Evolutionary conservation across 1,140 invertebrate genomes (phyloP).

Genomic region (Heliconius congener): DNA sequence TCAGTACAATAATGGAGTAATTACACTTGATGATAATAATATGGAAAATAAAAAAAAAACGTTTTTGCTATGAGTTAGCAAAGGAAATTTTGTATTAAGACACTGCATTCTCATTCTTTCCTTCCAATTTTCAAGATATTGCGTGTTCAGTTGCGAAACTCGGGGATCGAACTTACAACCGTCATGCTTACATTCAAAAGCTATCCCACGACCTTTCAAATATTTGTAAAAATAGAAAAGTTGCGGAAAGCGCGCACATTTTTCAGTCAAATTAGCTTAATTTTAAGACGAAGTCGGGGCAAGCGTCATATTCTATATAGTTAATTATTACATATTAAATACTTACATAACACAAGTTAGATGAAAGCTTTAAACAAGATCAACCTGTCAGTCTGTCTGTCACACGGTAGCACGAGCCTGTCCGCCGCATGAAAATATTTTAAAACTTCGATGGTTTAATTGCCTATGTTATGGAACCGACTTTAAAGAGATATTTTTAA

Average conservation of each 20-base stretch:
- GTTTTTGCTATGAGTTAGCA: too few relatives aligned
- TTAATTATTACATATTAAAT: neutral
- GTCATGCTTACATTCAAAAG: neutral
- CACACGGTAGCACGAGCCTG: conserved; percentile 2
- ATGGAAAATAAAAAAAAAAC: too few relatives aligned
- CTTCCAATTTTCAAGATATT: too few relatives aligned
- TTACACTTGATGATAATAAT: too few relatives aligned
- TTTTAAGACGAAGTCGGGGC: too few relatives aligned
- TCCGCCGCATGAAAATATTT: neutral
- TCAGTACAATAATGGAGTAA: too few relatives aligned
- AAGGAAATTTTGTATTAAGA: too few relatives aligned
- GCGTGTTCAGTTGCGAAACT: too few relatives aligned
- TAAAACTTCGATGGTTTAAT: neutral
- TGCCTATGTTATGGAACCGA: neutral
- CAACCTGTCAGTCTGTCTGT: conserved; percentile 4
- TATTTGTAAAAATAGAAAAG: neutral
- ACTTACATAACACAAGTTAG: neutral
- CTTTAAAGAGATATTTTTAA: neutral
- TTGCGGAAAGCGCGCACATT: too few relatives aligned
- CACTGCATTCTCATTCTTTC: too few relatives aligned
- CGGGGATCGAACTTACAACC: neutral
- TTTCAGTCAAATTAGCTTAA: too few relatives aligned
- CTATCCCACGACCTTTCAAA: neutral
- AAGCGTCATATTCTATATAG: too few relatives aligned
- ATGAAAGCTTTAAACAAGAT: conserved; percentile 2